Conservation (phyloP, 2,113 vertebrate genomes). For the Thunnus maccoyii region DNA sequence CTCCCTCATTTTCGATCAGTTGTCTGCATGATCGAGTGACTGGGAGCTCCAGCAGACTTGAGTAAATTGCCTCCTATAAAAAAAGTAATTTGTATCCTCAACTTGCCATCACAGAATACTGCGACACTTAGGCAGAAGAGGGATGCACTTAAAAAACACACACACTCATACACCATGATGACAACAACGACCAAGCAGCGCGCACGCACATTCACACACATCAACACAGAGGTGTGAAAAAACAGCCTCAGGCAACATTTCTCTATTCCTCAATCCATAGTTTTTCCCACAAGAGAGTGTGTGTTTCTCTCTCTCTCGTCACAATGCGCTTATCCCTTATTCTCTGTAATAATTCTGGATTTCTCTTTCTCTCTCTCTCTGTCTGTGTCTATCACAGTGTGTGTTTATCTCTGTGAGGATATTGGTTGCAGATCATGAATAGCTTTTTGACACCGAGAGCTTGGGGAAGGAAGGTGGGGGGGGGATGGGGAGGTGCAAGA, state of each 20-base stretch:
- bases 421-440: conserved; percentile 79
- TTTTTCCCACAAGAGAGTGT: conserved; percentile 21
- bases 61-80: conserved; percentile 65
- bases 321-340: conserved; percentile 25
- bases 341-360: conserved; percentile 57
- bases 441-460: conserved; percentile 56
- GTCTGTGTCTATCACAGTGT: conserved; percentile 45
- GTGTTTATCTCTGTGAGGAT: conserved; percentile 71
- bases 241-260: conserved; percentile 34
- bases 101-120: conserved; percentile 29
- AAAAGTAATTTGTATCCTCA: conserved; percentile 65
- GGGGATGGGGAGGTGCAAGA: conserved; percentile 1
- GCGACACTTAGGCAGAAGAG: neutral
- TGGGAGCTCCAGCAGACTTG: conserved; percentile 30
- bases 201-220: conserved; percentile 31
- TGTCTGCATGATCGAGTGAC: conserved; percentile 51
- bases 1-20: conserved; percentile 45
- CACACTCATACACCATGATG: neutral
- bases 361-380: conserved; percentile 6
- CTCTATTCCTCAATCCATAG: conserved; percentile 22
- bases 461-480: neutral
- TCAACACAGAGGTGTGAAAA: conserved; percentile 35
- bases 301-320: conserved; percentile 29
- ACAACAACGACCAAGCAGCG: neutral
- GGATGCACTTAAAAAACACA: conserved; percentile 14